These are phyloP conservation scores for Pelobates fuscus DNA, from an alignment of 2,113 vertebrate species.

Conservation along the genomic window DNA sequence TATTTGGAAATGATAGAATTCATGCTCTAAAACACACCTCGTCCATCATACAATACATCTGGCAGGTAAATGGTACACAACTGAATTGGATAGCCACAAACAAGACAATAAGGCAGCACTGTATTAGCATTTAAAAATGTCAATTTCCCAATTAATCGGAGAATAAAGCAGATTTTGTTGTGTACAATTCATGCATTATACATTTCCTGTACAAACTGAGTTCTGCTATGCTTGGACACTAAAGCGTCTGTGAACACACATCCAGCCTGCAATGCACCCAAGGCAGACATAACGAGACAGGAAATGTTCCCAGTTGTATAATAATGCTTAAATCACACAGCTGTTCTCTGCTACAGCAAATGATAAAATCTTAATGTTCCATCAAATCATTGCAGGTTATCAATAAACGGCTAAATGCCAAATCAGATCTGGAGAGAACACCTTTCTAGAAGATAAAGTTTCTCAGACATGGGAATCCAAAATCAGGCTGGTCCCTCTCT, in stretches of 20 bases:
- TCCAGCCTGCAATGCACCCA: constrained; percentile 33
- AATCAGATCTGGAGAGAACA: constrained; percentile 10
- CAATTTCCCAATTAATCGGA: constrained; percentile 16
- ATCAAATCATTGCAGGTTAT: constrained; percentile 41
- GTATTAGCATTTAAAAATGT: constrained; percentile 37
- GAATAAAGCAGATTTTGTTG: constrained; percentile 11
- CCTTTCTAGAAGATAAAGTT: background rate
- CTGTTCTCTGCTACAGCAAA: constrained; percentile 34
- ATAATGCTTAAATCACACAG: constrained; percentile 49
- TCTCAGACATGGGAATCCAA: background rate
- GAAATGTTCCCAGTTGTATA: constrained; percentile 28
- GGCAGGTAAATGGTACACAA: constrained; percentile 16
- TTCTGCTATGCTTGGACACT: constrained; percentile 19
- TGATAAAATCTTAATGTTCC: constrained; percentile 49
- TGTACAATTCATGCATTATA: constrained; percentile 34
- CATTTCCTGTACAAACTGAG: constrained; percentile 27
- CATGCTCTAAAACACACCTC: background rate
- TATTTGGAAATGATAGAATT: background rate
- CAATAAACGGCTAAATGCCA: constrained; percentile 39
- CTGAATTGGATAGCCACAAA: constrained; percentile 5
- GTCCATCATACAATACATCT: background rate
- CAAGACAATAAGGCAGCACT: constrained; percentile 15
- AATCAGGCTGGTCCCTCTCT: background rate
- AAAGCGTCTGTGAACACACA: background rate
- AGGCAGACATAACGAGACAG: constrained; percentile 29